Percentiles rank a stretch among this genome's conserved stretches.
Evolutionary conservation across 2,888 invertebrate genomes (phyloP).

Genomic region (Mystacides longicornis): DNA sequence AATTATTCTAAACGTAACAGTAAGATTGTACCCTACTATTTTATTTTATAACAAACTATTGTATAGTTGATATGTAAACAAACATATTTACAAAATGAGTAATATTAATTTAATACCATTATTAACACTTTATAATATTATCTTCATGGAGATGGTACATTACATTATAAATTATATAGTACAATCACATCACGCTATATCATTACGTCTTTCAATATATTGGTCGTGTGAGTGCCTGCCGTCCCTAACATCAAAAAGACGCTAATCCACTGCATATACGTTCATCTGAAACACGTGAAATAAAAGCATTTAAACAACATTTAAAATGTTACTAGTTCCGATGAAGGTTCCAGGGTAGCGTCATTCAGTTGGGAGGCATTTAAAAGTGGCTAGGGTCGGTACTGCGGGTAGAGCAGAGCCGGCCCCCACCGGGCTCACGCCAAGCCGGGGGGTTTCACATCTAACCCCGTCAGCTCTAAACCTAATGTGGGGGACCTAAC

Average conservation of each 20-base stretch:
- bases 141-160: too few relatives aligned
- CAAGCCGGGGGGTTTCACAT: constrained; percentile 66
- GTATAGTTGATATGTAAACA: not conserved
- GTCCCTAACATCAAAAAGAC: too few relatives aligned
- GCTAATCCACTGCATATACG: too few relatives aligned
- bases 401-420: constrained; percentile 36
- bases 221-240: constrained; percentile 3
- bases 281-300: too few relatives aligned
- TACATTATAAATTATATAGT: constrained; percentile 6
- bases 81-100: not conserved
- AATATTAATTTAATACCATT: too few relatives aligned
- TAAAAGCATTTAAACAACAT: too few relatives aligned
- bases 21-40: too few relatives aligned
- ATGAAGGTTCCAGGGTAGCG: not conserved
- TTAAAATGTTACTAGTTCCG: too few relatives aligned
- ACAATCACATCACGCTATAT: constrained; percentile 10
- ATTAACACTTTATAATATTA: too few relatives aligned
- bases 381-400: constrained; percentile 24
- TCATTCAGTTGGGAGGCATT: constrained; percentile 3
- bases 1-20: too few relatives aligned
- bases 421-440: constrained; percentile 77
- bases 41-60: too few relatives aligned
- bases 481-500: constrained; percentile 51
- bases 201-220: not conserved
- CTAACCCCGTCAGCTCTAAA: constrained; percentile 58